A percentile compares a stretch with the other conserved stretches of the same genome.
Evolutionary conservation across 1,140 invertebrate species (phyloP).

Genomic region (Leptinotarsa lineolata): DNA sequence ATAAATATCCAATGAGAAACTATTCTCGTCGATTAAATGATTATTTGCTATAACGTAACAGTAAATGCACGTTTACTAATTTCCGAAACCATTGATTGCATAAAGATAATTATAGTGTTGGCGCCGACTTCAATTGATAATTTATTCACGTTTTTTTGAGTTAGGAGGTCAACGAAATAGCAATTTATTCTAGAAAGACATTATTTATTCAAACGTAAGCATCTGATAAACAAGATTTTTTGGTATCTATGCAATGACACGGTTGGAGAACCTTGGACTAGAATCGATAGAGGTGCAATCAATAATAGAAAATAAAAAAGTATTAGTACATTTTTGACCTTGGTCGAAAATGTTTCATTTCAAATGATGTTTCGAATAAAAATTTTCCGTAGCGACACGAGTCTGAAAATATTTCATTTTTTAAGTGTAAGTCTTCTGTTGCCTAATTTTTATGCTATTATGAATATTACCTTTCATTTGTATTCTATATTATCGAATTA

Average conservation of each 20-base stretch:
- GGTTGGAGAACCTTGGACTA: neutral
- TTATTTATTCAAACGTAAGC: neutral
- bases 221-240: neutral
- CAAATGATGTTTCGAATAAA: too few species aligned
- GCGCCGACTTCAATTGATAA: neutral
- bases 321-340: too few species aligned
- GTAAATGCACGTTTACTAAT: neutral
- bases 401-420: too few species aligned
- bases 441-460: too few species aligned
- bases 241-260: neutral
- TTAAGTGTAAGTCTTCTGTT: too few species aligned
- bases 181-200: neutral
- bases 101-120: neutral
- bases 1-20: neutral
- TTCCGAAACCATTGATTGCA: neutral
- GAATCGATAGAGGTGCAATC: too few species aligned
- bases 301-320: too few species aligned
- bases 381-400: too few species aligned
- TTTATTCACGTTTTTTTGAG: neutral
- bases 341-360: too few species aligned
- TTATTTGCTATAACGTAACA: neutral
- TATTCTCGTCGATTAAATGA: neutral
- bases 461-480: too few species aligned
- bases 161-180: neutral
- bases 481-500: too few species aligned